phyloP scores from a whole-genome alignment of 2,797 vertebrate genomes.

The Meriones psammophilus region DNA sequence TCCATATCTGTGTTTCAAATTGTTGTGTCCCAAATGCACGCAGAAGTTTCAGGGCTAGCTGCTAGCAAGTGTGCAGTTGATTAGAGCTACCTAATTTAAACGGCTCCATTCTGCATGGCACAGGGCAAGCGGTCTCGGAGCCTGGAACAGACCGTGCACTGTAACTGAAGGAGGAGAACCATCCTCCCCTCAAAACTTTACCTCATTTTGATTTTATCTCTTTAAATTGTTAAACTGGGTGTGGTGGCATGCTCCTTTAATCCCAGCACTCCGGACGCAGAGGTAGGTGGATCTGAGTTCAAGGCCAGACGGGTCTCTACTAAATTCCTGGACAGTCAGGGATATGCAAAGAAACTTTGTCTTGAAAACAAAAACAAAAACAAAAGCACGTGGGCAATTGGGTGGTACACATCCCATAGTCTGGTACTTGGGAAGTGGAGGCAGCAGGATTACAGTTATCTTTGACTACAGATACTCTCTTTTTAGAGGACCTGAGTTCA shows the following conservation, averaged over 20 bases:
- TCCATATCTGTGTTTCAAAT: neutral
- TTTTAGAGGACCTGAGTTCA: too few relatives aligned
- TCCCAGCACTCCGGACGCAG: neutral
- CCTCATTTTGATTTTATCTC: conserved; percentile 87
- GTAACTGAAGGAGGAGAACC: conserved; percentile 89
- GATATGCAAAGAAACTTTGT: too few relatives aligned
- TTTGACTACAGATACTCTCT: neutral
- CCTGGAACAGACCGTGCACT: conserved; percentile 88
- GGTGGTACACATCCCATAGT: neutral
- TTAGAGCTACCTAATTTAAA: conserved; percentile 85
- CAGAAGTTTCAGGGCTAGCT: too few relatives aligned
- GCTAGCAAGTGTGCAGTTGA: conserved; percentile 82
- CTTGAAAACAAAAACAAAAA: neutral
- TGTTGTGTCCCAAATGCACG: neutral
- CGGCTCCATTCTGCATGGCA: conserved; percentile 87
- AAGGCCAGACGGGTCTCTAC: neutral
- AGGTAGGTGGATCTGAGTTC: neutral
- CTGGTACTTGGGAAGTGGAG: neutral
- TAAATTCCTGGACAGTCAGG: neutral
- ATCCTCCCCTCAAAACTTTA: conserved; percentile 89
- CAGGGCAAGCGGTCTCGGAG: conserved; percentile 88
- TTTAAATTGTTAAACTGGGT: neutral
- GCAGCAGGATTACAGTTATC: neutral
- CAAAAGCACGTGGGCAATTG: neutral
- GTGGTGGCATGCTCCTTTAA: neutral